Conservation (phyloP, 1,140 invertebrate genomes). For the Zophobas atratus region DNA sequence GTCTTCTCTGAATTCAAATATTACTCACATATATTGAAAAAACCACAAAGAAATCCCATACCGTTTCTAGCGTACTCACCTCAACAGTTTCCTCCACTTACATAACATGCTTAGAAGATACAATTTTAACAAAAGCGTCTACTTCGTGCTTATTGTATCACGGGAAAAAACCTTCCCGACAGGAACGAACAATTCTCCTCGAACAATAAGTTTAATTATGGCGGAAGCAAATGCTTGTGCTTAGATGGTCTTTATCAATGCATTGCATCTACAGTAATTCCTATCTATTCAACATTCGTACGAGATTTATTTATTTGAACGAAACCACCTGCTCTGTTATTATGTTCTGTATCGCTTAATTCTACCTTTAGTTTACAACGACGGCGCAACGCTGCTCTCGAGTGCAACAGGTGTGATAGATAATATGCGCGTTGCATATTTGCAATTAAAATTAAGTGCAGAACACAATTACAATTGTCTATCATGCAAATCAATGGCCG, state of each 20-base stretch:
- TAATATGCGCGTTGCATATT: conserved; percentile 19
- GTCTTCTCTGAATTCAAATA: too few species aligned
- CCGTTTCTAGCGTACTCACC: too few species aligned
- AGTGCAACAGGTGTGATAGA: conserved; percentile 42
- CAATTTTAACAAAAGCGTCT: too few species aligned
- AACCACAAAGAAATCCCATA: too few species aligned
- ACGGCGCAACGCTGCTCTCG: conserved; percentile 16
- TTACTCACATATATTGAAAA: too few species aligned
- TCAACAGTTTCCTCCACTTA: too few species aligned
- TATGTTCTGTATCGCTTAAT: conserved; percentile 31
- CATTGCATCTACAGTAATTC: conserved; percentile 32
- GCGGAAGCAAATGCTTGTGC: conserved; percentile 27
- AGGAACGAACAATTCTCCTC: neutral
- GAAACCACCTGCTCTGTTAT: conserved; percentile 37
- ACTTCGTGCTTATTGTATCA: neutral
- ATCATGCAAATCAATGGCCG: conserved; percentile 26
- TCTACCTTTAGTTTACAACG: conserved; percentile 12
- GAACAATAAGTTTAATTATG: conserved; percentile 33
- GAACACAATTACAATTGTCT: conserved; percentile 39
- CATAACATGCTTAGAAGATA: too few species aligned
- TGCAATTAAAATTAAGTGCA: conserved; percentile 32
- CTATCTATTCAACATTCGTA: conserved; percentile 37
- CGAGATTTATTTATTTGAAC: conserved; percentile 39
- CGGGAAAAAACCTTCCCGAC: neutral
- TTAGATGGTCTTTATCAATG: conserved; percentile 21